Base-by-base conservation (phyloP, 2,888 invertebrate genomes). In the Ptilodon capucinus region DNA sequence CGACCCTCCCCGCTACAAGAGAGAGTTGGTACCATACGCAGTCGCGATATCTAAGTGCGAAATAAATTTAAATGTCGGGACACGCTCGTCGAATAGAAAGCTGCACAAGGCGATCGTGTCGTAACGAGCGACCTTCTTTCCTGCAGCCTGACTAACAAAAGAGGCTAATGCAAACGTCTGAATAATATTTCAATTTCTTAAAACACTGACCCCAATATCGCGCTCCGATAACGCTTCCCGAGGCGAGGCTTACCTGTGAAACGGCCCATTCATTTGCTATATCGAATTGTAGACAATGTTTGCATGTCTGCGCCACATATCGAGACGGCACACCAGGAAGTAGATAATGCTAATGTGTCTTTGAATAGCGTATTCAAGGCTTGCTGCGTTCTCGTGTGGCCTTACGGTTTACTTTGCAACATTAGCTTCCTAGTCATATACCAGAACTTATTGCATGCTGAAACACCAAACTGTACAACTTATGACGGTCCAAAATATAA, bases 21-120 rank as follows among this genome's bases (percentile, higher is more conserved):
- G 88, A 87, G 87, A 83, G 87, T 84, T 74, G 76, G 71, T 77
- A 70, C 63, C 70, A 71, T 76, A 72, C 68, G 71, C 63, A 71
- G 75, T 74, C 73, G 75, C 81, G 76, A 80, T 84, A 82, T 82
- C 84, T 83, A 81, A 86, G 86, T 86, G 84, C 77, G 71, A 88
- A 89, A 86, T 83, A 83, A 82, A 86, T 90, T 87, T 86, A 86
- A 87, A 88, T 86, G 87, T 84, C 86, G 86, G 83, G 83, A 87
- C 90, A 86, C 81, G 88, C 81, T 85, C 69, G 76, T 79, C 68
- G 78, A 86, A 85, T 91, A 91, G 91, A 91, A 91, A 91, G 90
- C 89, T 84, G 84, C 64, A 81, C 88, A 88, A 88, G 88, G 88
- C 88, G 76, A 87, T 68, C 85, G 74, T 89, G 87, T 89, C 84